These are phyloP conservation scores for Parazoanthus darwini DNA, from an alignment of 92 coral and sea anemone species.

Conservation along the genomic window DNA sequence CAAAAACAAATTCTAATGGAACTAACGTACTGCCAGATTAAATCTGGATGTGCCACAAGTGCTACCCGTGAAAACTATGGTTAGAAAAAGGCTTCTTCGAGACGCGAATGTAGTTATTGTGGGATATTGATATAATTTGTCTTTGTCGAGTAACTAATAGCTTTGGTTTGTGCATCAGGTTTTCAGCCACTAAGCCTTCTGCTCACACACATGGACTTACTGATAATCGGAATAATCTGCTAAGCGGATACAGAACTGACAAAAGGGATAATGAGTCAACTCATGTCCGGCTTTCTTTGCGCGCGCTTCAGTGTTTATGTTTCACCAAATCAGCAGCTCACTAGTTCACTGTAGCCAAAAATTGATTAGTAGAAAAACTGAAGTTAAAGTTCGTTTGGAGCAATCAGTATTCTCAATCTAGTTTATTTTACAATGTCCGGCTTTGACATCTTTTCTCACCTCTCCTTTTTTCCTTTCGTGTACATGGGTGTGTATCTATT, in stretches of 20 bases:
- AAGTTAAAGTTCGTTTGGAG: too few relatives aligned
- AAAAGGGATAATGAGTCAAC: not conserved
- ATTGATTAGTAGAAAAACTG: too few relatives aligned
- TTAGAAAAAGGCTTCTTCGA: not conserved
- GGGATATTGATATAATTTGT: not conserved
- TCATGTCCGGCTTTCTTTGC: too few relatives aligned
- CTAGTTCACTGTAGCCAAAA: too few relatives aligned
- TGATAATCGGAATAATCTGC: not conserved
- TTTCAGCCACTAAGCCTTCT: not conserved
- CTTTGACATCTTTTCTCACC: too few relatives aligned
- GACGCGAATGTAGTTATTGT: not conserved
- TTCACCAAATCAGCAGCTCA: too few relatives aligned
- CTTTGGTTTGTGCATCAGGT: constrained; percentile 12
- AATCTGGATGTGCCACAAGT: not conserved
- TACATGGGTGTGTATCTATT: too few relatives aligned
- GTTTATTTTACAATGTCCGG: too few relatives aligned
- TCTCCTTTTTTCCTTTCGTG: too few relatives aligned
- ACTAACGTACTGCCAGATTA: not conserved
- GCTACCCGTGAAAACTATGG: not conserved
- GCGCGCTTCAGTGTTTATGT: too few relatives aligned
- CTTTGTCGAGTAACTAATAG: not conserved
- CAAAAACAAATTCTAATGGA: constrained; percentile 8
- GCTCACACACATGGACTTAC: not conserved
- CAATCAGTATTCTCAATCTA: too few relatives aligned
- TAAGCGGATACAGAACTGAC: not conserved